These are phyloP conservation scores for Drosophila tristis DNA, from an alignment of 1,140 invertebrate species.

Conservation along the genomic window DNA sequence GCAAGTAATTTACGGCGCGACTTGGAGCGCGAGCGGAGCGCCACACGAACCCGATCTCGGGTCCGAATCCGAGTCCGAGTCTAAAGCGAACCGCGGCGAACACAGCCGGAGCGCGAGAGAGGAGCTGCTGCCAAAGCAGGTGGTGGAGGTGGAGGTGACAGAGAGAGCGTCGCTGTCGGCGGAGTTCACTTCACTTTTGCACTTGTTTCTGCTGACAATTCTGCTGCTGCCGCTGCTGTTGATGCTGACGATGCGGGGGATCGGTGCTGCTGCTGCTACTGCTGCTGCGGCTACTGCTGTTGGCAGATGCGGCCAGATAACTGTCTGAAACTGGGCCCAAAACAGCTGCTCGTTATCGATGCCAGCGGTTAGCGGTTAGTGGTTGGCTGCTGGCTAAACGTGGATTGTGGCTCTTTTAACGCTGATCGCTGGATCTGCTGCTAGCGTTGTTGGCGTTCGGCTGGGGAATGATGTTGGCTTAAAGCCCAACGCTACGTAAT, in stretches of 20 bases:
- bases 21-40: slow-evolving; percentile 54
- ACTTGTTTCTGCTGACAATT: slow-evolving; percentile 40
- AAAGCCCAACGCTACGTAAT: slow-evolving; percentile 80
- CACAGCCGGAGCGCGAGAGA: slow-evolving; percentile 13
- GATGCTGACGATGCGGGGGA: slow-evolving; percentile 35
- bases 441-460: slow-evolving; percentile 59
- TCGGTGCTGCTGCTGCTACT: slow-evolving; percentile 25
- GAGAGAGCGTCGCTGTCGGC: slow-evolving; percentile 25
- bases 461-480: slow-evolving; percentile 81
- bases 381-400: slow-evolving; percentile 26
- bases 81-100: slow-evolving; percentile 1
- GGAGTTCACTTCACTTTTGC: slow-evolving; percentile 77
- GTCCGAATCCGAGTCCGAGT: slow-evolving; percentile 35
- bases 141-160: slow-evolving; percentile 12
- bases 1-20: slow-evolving; percentile 79
- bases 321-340: slow-evolving; percentile 25
- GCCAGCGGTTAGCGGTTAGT: slow-evolving; percentile 43
- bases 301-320: slow-evolving; percentile 46
- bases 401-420: slow-evolving; percentile 11
- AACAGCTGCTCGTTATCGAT: slow-evolving; percentile 67
- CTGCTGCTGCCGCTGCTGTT: slow-evolving; percentile 17
- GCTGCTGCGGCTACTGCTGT: neutral
- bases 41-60: slow-evolving; percentile 31
- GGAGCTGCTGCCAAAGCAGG: slow-evolving; percentile 21
- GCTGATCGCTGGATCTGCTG: slow-evolving; percentile 57